Base-by-base conservation (phyloP, 2,113 vertebrate species). In the Halichoeres trimaculatus region DNA sequence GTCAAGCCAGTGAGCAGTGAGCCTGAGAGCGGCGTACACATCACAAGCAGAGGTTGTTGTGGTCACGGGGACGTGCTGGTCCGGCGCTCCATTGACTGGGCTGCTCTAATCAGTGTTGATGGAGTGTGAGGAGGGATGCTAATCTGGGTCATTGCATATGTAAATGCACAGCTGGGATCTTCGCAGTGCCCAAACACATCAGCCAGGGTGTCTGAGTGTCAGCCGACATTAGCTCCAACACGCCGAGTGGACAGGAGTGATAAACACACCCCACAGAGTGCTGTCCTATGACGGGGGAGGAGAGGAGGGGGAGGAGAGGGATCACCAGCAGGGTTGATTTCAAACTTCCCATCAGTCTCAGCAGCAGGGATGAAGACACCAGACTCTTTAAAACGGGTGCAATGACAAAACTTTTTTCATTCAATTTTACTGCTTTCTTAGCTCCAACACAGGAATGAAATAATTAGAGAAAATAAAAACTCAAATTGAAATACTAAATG, bases 81-180 rank as follows among this genome's bases (percentile, higher is more conserved):
- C 78, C 74, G 53, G 56, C 68, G 22, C 14, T 63, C 24, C 64
- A 73, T 58, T 85, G 79, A 79, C 86, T 75, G 90, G 80, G 51
- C 76, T 87, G 81, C 75, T 92, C 93, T 96, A 96, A 96, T 95
- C 94, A 94, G 91, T 92, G 75, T 84, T 91, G 93, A 94, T 94
- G 90, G 93, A 92, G 89, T 94, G 92, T 94, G 93, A 92, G 94
- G 86, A 74, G 85, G 91, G 94, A 93, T 95, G 94, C 93, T 95
- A 94, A 96, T 96, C 92, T 95, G 93, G 94, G 96, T 95, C 96
- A 95, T 95, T 91, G 94, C 95, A 93, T 96, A 96, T 97, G 95
- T 92, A 96, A 95, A 96, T 95, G 86, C 93, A 93, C 94, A 95
- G 94, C 95, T 95, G 94, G 93, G 93, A 90, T 92, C 87, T 91